Conservation (phyloP, 1,140 invertebrate species). For the Drosophila pachea region DNA sequence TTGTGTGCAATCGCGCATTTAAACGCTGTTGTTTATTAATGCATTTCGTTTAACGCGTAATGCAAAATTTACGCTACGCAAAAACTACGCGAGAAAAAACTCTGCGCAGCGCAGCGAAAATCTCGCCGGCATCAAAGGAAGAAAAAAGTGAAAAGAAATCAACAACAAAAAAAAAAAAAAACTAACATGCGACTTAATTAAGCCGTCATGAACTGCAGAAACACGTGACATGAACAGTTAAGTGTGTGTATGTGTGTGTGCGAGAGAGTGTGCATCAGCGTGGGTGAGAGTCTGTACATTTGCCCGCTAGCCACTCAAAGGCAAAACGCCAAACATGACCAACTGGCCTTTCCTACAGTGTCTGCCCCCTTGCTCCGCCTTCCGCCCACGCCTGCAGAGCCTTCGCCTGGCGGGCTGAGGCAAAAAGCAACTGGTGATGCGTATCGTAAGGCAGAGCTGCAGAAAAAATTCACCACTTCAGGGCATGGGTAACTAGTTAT, state of each 20-base stretch:
- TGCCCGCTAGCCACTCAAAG: conserved; percentile 49
- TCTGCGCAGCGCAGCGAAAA: conserved; percentile 3
- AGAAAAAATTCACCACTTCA: conserved; percentile 26
- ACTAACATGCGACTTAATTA: conserved; percentile 58
- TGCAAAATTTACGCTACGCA: conserved; percentile 39
- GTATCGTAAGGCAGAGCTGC: conserved; percentile 32
- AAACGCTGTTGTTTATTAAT: conserved; percentile 67
- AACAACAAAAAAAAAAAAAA: conserved; percentile 22
- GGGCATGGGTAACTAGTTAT: neutral
- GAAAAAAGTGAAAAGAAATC: neutral
- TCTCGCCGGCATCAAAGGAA: conserved; percentile 13
- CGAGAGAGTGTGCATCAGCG: neutral
- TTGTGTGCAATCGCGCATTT: conserved; percentile 68
- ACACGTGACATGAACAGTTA: conserved; percentile 49
- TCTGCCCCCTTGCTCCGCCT: neutral
- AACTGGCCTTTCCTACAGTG: conserved; percentile 41
- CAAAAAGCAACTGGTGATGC: conserved; percentile 59
- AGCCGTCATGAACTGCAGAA: conserved; percentile 63
- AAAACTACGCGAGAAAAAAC: conserved; percentile 8
- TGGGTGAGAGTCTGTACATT: conserved; percentile 7
- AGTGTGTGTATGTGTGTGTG: neutral
- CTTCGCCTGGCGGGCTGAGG: neutral
- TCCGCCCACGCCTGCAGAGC: neutral
- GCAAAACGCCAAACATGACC: conserved; percentile 46
- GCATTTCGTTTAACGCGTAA: conserved; percentile 60